Evolutionary conservation across 2,797 vertebrate species (phyloP), one percentile per base, ranked within the genome.

Genomic region (Atherinosoma microstoma): DNA sequence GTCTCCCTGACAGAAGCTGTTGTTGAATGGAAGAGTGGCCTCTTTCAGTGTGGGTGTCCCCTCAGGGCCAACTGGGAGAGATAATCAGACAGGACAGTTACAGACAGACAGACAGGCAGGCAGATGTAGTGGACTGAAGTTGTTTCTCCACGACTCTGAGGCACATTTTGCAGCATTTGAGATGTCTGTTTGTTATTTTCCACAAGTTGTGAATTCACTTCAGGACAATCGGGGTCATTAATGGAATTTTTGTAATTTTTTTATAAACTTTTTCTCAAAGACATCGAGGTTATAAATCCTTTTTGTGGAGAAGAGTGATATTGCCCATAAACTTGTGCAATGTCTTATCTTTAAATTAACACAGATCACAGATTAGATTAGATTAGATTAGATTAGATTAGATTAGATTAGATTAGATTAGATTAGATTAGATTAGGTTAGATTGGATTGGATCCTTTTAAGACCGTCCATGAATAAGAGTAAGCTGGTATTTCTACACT

Each of bases 21-120:
- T 93, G 83, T 92, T 97, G 95, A 95, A 97, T 95, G 95, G 92
- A 93, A 94, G 91, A 94, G 90, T 84, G 89, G 94, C 93, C 94
- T 92, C 91, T 94, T 94, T 94, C 91, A 93, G 79, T 87, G 84
- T 64, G 85, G 85, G 82, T 90, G 92, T 94, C 93, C 94, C 92
- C 75, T 71, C 83, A 84, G 93, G 93, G 91, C 93, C 94, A 92
- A 89, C 87, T 83, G 91, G 93, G 89, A 93, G 91, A 94, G 91
- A 92, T 93, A 92, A 94, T 89, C 86, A 87, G 83, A 88, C 91
- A 76, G 86, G 88, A 92, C 91, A 91, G 90, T 91, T 84, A 90
- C 87, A 89, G 86, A 79, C 82, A 86, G 76, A 75, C 79, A 80
- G 73, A 71, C 80, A 32, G 30, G 56, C 80, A 69, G 82, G 74